Conservation (phyloP, 2,113 vertebrate genomes). For the Petromus typicus region DNA sequence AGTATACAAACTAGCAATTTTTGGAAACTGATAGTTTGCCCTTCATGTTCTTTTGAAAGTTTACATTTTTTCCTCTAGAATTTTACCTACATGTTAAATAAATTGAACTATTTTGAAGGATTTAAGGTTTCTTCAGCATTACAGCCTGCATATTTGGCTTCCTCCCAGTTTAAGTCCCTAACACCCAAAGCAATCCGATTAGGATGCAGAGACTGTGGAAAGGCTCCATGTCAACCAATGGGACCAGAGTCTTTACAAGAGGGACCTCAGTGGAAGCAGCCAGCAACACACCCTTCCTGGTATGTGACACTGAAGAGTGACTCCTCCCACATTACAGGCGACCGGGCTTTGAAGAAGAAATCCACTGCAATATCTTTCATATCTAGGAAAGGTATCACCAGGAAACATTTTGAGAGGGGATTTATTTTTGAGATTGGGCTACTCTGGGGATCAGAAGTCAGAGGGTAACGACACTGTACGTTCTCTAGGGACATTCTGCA, state of each 20-base stretch:
- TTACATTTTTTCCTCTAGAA: not conserved
- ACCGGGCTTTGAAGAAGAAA: not conserved
- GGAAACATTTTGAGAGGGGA: not conserved
- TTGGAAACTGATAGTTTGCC: constrained; percentile 50
- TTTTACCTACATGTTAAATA: not conserved
- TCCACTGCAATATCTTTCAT: not conserved
- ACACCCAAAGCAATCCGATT: not conserved
- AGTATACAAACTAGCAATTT: constrained; percentile 56
- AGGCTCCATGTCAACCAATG: not conserved
- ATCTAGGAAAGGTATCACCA: not conserved
- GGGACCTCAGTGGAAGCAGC: not conserved
- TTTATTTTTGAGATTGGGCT: not conserved
- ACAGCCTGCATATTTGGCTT: not conserved
- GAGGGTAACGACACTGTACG: not conserved
- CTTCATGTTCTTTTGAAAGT: constrained; percentile 24
- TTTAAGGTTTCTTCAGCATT: not conserved
- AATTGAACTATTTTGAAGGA: not conserved
- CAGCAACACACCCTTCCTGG: not conserved
- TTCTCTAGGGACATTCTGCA: not conserved
- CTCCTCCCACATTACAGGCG: not conserved
- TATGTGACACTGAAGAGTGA: not conserved
- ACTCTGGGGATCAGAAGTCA: not conserved
- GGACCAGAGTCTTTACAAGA: not conserved
- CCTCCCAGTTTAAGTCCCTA: not conserved
- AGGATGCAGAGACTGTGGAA: not conserved